These are phyloP conservation scores for Hassar affinis DNA, from an alignment of 2,113 vertebrate species.

Conservation along the genomic window DNA sequence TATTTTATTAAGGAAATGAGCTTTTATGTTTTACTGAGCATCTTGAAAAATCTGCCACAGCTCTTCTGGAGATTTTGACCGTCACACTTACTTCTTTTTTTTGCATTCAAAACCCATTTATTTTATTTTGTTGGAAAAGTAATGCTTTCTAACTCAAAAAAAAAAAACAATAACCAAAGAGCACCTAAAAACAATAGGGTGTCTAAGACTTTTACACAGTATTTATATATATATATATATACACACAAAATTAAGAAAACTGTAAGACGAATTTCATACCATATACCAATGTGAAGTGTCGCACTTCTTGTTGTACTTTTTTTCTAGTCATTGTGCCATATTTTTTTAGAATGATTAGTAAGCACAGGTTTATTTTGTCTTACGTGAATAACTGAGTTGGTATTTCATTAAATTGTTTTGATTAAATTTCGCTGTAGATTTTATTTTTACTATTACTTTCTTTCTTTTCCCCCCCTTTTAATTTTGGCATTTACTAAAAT, in stretches of 20 bases:
- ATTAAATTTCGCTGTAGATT: conserved; percentile 62
- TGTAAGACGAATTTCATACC: conserved; percentile 46
- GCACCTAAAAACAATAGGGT: no score
- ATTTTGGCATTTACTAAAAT: conserved; percentile 82
- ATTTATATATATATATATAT: background rate
- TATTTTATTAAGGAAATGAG: no score
- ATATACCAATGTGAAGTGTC: conserved; percentile 44
- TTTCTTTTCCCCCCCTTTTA: conserved; percentile 18
- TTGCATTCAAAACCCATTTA: no score
- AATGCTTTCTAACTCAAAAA: no score
- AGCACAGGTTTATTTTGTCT: conserved; percentile 61
- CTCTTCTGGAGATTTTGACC: no score
- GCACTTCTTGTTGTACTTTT: conserved; percentile 35
- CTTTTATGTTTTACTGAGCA: no score
- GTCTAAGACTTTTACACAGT: no score
- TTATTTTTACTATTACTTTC: conserved; percentile 42
- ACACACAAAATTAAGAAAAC: conserved; percentile 52
- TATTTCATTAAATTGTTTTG: conserved; percentile 63
- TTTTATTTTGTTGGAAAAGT: no score
- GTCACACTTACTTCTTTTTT: no score
- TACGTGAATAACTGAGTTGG: conserved; percentile 73
- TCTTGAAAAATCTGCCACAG: no score
- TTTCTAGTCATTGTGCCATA: conserved; percentile 50
- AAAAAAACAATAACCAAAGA: no score
- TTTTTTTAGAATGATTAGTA: conserved; percentile 57